Evolutionary conservation across 2,113 vertebrate species (phyloP).

Genomic region (Mustelus asterias): DNA sequence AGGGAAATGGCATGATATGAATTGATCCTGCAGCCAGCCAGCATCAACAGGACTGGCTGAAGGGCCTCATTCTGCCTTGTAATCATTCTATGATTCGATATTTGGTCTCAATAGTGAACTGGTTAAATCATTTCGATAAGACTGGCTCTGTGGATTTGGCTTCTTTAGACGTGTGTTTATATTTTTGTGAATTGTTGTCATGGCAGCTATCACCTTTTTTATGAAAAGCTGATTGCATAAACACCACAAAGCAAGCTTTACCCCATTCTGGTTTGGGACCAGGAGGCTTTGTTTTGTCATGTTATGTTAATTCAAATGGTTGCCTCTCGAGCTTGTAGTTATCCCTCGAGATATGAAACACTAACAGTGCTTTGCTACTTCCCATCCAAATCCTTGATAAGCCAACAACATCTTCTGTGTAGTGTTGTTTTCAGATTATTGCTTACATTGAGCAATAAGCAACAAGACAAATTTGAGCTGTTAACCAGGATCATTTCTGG

Average conservation of each 20-base stretch:
- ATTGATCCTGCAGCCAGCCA: too few species aligned
- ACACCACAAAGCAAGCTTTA: not conserved
- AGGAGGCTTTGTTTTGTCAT: not conserved
- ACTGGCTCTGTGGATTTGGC: not conserved
- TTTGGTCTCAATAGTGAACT: not conserved
- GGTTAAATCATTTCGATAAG: not conserved
- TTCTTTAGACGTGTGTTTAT: not conserved
- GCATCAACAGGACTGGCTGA: too few species aligned
- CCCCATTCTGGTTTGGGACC: not conserved
- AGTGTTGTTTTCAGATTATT: not conserved
- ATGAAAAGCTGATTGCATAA: not conserved
- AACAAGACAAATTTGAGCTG: too few species aligned
- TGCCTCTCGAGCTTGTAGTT: not conserved
- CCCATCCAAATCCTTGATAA: not conserved
- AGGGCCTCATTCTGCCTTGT: too few species aligned
- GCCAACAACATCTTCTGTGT: not conserved
- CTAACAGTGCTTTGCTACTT: not conserved
- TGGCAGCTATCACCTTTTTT: not conserved
- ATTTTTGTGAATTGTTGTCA: not conserved
- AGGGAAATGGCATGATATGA: too few species aligned
- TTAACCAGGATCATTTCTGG: too few species aligned
- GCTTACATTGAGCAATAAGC: too few species aligned
- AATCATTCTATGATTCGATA: too few species aligned
- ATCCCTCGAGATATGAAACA: not conserved
- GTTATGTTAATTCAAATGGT: not conserved